Evolutionary conservation across 2,113 vertebrate species (phyloP), one percentile per base, ranked within the genome.

Genomic region (Heteronetta atricapilla): DNA sequence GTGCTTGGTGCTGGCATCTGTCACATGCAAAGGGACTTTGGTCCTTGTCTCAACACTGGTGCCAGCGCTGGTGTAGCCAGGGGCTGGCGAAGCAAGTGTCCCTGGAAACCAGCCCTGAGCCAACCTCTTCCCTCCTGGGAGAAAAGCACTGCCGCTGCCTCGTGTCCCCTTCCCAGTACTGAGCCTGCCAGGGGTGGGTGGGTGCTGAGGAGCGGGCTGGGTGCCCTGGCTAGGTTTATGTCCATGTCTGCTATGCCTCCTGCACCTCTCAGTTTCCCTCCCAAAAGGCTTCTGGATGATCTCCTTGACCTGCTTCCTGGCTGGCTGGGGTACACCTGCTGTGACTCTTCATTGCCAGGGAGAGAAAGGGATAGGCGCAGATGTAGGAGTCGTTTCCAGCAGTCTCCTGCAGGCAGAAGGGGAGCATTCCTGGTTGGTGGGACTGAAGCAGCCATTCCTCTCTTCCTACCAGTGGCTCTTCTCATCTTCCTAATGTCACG

Each of bases 41-140:
- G 14, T 38, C 26, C 16, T 67, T 66, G 26, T 15, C 64, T 55
- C 42, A 4, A 33, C 0, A 1, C 8, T 38, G 36, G 34, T 64
- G 42, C 34, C 38, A 21, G 18, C 3, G 58, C 36, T 0, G 1
- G 6, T 12, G 36, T 21, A 66, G 52, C 33, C 1, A 1, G 33
- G 33, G 4, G 48, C 29, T 10, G 33, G 40, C 36, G 12, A 16
- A 70, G 23, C 1, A 36, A 52, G 22, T 0, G 0, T 31, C 53
- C 58, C 44, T 52, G 58, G 58, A 28, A 36, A 19, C 34, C 23
- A 46, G 20, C 13, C 16, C 68, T 12, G 16, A 8, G n/a, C 89
- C 5, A 34, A 56, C 53, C 50, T 15, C 31, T 42, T 82, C 48
- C 13, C 20, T 21, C 31, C 8, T 50, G 26, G 40, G 10, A 62